phyloP scores from a whole-genome alignment of 1,140 invertebrate genomes.

The Trypoxylus dichotomus region DNA sequence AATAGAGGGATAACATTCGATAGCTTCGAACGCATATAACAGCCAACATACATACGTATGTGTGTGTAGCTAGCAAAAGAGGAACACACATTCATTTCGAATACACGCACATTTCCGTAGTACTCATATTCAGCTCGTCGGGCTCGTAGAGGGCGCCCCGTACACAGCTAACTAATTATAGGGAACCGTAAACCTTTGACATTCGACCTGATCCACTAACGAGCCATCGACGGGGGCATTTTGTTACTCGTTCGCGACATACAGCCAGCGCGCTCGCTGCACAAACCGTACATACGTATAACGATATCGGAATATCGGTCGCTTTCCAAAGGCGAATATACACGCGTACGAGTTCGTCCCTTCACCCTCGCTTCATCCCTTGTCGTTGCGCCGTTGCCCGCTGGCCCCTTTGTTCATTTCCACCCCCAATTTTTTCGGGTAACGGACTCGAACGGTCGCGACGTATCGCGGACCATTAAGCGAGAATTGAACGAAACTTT shows the following conservation, averaged over 20 bases:
- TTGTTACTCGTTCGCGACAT: constrained; percentile 43
- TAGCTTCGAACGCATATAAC: no score
- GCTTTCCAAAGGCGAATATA: not conserved
- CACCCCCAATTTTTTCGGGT: constrained; percentile 1
- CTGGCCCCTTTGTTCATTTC: not conserved
- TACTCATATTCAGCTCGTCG: not conserved
- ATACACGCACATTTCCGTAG: not conserved
- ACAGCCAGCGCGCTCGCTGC: not conserved
- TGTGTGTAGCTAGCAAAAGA: no score
- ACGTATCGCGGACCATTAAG: not conserved
- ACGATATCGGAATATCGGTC: constrained; percentile 22
- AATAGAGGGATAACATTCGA: no score
- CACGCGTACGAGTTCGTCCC: not conserved
- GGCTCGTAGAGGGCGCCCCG: not conserved
- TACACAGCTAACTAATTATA: constrained; percentile 51
- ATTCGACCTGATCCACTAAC: constrained; percentile 54
- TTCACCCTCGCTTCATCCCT: not conserved
- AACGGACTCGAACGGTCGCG: not conserved
- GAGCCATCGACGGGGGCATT: constrained; percentile 49
- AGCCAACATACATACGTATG: no score
- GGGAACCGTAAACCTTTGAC: constrained; percentile 54
- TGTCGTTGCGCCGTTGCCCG: no score
- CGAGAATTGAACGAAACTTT: not conserved
- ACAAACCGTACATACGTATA: not conserved
- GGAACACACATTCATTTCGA: not conserved